Evolutionary conservation across 2,888 invertebrate species (phyloP), one percentile per base, ranked within the genome.

Genomic region (Cremastinae sp.): DNA sequence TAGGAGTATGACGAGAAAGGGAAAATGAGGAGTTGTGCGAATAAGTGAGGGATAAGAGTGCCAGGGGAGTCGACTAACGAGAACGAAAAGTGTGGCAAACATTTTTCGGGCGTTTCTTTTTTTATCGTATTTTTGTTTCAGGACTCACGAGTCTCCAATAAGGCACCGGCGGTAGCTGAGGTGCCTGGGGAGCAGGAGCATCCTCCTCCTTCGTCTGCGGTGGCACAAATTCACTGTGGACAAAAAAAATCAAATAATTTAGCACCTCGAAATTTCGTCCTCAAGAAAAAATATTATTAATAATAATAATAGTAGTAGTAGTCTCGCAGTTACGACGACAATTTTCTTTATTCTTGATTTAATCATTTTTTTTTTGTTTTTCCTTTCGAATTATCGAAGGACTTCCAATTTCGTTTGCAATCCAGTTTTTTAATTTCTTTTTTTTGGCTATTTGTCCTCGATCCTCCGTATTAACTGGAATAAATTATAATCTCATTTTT

Each of bases 171-270:
- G 85, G 86, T 71, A 87, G 72, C 55, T 70, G 28, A 20, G 82
- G 82, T 55, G 79, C 70, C 78, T 81, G 69, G 43, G 84, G 72
- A 37, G 78, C 80, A 68, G 83, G 82, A 56, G 83, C 84, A 74
- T 87, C 86, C 64, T 86, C 84, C 85, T 88, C 86, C 83, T 89
- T 88, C 79, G 83, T 85, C 81, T 89, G 86, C 80, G 88, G 86
- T 81, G 87, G 85, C 69, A 87, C 86, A 82, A 88, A 88, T 84
- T 89, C 88, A 84, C 88, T 89, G 85, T 81, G 75, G 83, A 85
- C 88, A 88, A 75, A 88, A 79, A 82, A 75, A 79, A 78, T 18
- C 20, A 73, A 18, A 72, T 45, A 45, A 78, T 62, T 66, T 71
- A 51, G 16, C 18, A 47, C 47, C 43, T 39, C 35, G 37, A 61